Evolutionary conservation across 2,797 vertebrate genomes (phyloP).

Genomic region (Coregonus suidteri): DNA sequence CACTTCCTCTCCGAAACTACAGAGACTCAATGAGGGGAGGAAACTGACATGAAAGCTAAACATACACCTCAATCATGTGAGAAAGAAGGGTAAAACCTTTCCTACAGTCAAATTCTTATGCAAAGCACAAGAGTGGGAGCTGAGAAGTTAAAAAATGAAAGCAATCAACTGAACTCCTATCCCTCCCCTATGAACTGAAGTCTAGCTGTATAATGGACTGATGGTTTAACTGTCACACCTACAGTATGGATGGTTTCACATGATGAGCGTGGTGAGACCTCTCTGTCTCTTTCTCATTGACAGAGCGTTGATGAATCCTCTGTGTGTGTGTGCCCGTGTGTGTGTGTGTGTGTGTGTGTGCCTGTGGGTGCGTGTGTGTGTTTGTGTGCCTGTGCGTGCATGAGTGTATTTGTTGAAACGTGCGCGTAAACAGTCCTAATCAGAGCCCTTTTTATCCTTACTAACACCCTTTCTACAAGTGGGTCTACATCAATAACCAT

Average conservation of each 20-base stretch:
- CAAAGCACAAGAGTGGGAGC: neutral
- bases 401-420: neutral
- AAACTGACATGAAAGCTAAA: neutral
- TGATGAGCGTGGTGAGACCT: neutral
- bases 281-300: neutral
- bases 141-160: neutral
- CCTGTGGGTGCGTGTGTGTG: no score
- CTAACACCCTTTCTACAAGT: neutral
- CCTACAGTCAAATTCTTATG: neutral
- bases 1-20: neutral
- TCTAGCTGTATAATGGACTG: no score
- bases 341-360: no score
- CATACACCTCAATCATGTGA: neutral
- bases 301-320: neutral
- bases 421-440: no score
- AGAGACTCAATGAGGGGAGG: neutral
- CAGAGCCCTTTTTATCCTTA: no score
- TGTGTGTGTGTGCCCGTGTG: no score
- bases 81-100: neutral
- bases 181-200: neutral
- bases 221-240: no score
- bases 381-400: neutral
- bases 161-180: neutral
- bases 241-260: no score
- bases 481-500: neutral